Percentiles rank a stretch among this genome's conserved stretches.
Conservation (phyloP, 2,797 vertebrate species). For the Setipinna tenuifilis region DNA sequence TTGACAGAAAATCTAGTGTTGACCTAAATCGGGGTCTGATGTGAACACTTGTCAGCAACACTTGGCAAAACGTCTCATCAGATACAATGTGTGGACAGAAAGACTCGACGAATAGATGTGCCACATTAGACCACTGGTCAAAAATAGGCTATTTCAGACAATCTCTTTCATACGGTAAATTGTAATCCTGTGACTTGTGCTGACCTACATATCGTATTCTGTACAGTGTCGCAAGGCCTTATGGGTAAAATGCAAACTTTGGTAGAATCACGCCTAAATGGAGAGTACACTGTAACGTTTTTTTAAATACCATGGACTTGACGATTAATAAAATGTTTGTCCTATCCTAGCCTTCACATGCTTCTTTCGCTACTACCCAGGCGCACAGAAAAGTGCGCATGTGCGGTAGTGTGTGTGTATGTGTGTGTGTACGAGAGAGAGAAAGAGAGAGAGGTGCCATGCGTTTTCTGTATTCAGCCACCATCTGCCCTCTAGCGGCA, state of each 20-base stretch:
- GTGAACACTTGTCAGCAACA: neutral
- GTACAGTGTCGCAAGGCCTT: neutral
- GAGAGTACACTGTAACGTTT: neutral
- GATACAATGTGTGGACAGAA: neutral
- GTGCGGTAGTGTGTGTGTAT: neutral
- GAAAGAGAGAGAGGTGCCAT: neutral
- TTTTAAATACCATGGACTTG: neutral
- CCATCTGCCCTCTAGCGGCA: constrained; percentile 18
- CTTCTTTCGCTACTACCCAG: neutral
- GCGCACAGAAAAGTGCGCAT: neutral
- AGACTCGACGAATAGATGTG: neutral
- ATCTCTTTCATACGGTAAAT: neutral
- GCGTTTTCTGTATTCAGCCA: neutral
- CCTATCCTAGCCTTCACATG: neutral
- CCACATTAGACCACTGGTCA: neutral
- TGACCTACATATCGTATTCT: constrained; percentile 16
- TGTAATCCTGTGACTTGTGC: constrained; percentile 15
- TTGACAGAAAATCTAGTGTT: neutral
- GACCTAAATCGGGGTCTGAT: neutral
- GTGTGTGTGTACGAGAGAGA: too few species aligned
- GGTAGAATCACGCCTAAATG: neutral
- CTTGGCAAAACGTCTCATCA: neutral
- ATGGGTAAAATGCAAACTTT: neutral
- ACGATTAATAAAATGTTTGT: constrained; percentile 10
- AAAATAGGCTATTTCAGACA: neutral